These are phyloP conservation scores for Coleophora deauratella DNA, from an alignment of 2,888 invertebrate genomes.

Conservation along the genomic window DNA sequence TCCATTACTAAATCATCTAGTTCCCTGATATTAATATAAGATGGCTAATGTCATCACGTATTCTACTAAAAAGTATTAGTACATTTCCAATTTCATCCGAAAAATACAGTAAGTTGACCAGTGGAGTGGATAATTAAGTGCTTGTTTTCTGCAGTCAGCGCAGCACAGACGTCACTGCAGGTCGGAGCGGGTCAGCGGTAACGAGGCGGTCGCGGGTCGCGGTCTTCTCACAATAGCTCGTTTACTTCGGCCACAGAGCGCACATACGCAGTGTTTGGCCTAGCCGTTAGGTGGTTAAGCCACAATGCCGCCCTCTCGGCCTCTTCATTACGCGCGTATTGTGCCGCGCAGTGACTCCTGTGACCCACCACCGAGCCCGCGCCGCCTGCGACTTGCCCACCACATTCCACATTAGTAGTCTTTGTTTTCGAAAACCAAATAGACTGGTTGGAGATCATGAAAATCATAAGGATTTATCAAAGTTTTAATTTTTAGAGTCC, in stretches of 20 bases:
- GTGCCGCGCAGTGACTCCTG: slow-evolving; percentile 43
- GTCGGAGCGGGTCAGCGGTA: slow-evolving; percentile 35
- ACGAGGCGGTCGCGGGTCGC: slow-evolving; percentile 44
- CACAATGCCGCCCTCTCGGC: slow-evolving; percentile 66
- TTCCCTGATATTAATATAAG: too few relatives aligned
- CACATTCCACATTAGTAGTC: slow-evolving; percentile 31
- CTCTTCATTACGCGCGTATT: slow-evolving; percentile 74
- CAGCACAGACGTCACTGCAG: slow-evolving; percentile 14
- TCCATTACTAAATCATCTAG: too few relatives aligned
- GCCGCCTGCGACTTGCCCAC: slow-evolving; percentile 37
- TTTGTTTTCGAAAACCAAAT: slow-evolving; percentile 33
- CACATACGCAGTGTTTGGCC: not conserved
- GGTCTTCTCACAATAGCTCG: slow-evolving; percentile 54
- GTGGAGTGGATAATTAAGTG: too few relatives aligned
- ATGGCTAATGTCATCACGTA: too few relatives aligned
- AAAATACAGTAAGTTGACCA: too few relatives aligned
- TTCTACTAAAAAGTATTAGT: too few relatives aligned
- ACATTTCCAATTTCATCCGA: too few relatives aligned
- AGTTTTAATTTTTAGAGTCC: too few relatives aligned
- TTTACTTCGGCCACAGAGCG: slow-evolving; percentile 24
- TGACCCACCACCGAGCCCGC: slow-evolving; percentile 38
- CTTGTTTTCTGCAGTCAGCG: not conserved
- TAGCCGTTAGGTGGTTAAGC: slow-evolving; percentile 17
- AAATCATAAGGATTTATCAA: too few relatives aligned
- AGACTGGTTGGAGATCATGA: not conserved